phyloP scores from a whole-genome alignment of 2,113 vertebrate species.

The Melanocharis versteri region DNA sequence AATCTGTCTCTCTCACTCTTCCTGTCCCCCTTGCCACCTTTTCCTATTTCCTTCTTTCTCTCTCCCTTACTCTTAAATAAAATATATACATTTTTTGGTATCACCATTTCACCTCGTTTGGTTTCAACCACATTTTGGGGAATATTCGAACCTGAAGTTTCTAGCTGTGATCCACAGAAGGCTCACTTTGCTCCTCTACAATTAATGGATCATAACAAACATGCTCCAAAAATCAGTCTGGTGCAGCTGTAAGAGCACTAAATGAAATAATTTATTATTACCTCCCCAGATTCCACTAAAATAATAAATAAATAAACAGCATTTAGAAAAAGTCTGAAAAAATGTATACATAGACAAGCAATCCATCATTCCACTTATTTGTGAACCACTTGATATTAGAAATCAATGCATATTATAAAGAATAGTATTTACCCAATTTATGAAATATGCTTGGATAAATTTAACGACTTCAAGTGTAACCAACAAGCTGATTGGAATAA shows the following conservation, averaged over 20 bases:
- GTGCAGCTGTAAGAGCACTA: background rate
- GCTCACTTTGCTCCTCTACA: background rate
- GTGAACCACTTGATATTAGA: background rate
- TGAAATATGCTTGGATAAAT: constrained; percentile 98
- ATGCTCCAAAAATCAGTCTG: background rate
- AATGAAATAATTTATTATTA: background rate
- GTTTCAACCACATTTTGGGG: background rate
- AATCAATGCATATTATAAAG: background rate
- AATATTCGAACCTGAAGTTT: background rate
- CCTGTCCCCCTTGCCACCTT: background rate
- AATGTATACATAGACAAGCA: background rate
- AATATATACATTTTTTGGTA: background rate
- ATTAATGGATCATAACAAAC: background rate
- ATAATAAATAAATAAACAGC: background rate
- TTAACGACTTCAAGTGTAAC: constrained; percentile 98
- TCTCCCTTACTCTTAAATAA: background rate
- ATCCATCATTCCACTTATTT: background rate
- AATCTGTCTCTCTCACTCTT: background rate
- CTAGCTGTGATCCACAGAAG: background rate
- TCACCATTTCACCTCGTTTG: background rate
- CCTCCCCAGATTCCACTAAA: background rate
- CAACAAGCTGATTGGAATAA: constrained; percentile 97
- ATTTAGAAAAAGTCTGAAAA: background rate
- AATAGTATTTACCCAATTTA: constrained; percentile 92
- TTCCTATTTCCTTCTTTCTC: background rate